Conservation (phyloP, 1,140 invertebrate genomes). For the Eumeta japonica region DNA sequence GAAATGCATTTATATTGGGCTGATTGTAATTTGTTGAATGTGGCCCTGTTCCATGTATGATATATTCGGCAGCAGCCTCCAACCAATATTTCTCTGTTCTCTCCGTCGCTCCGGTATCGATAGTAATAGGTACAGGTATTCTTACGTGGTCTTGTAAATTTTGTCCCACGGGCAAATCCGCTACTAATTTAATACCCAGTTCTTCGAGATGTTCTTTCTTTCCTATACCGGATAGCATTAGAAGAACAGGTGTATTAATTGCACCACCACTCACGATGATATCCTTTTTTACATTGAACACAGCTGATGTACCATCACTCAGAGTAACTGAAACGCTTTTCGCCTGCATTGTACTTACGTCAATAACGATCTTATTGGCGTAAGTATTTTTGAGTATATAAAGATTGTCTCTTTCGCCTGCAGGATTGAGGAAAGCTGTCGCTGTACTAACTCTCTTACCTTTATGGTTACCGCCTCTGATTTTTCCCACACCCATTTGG, state of each 20-base stretch:
- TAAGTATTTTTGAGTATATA: constrained; percentile 58
- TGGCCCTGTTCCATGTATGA: constrained; percentile 32
- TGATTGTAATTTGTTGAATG: constrained; percentile 43
- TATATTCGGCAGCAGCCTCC: constrained; percentile 34
- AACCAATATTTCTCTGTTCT: constrained; percentile 27
- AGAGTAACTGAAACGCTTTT: constrained; percentile 27
- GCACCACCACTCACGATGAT: constrained; percentile 71
- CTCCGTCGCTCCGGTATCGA: constrained; percentile 53
- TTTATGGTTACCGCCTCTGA: constrained; percentile 42
- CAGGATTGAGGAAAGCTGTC: constrained; percentile 62
- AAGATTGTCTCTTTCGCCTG: constrained; percentile 65
- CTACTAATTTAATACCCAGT: constrained; percentile 58
- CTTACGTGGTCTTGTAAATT: constrained; percentile 77
- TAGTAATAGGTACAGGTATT: constrained; percentile 64
- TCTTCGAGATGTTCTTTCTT: constrained; percentile 58
- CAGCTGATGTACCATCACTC: constrained; percentile 40
- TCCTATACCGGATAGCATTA: constrained; percentile 45
- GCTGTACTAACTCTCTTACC: constrained; percentile 66
- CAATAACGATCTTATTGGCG: constrained; percentile 26
- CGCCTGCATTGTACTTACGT: constrained; percentile 15
- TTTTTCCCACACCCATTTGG: constrained; percentile 50
- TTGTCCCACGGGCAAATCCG: constrained; percentile 69
- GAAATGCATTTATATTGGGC: constrained; percentile 55
- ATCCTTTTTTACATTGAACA: constrained; percentile 64
- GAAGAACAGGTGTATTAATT: constrained; percentile 67